Base-by-base conservation (phyloP, 2,113 vertebrate species). In the Rafetus swinhoei region DNA sequence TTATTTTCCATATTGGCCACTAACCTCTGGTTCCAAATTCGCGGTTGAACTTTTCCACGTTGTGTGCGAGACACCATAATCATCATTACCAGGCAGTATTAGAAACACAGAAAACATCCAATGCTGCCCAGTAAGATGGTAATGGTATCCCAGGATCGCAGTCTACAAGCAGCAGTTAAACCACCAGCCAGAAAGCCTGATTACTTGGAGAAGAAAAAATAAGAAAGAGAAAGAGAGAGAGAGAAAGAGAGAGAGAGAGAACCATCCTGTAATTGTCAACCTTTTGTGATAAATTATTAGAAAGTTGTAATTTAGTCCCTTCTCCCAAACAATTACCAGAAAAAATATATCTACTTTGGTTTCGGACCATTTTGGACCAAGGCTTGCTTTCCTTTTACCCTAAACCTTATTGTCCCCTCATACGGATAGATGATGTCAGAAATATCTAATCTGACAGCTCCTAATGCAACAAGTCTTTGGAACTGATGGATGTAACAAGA, bases 71-170 rank as follows among this genome's bases (percentile, higher is more conserved):
- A 98, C 98, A 96, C 98, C 98, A 97, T 98, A 95, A 99, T 99
- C 99, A 99, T 99, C 99, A 99, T 99, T 99, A 99, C 99, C 99
- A 99, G 99, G 99, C 99, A 99, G 99, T 99, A 99, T 99, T 99
- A 99, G 99, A 99, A 97, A 98, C 82, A 98, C 97, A 93, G 97
- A 98, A 97, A 98, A 98, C 98, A 99, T 99, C 99, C 99, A 99
- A 99, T 99, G 99, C 99, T 99, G 99, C 99, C 99, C 99, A 98
- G 99, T 99, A 99, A 99, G 99, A 99, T 99, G 99, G 98, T 97
- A 97, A 98, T 98, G 98, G 97, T 97, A 96, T 95, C 98, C 99
- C 98, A 98, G 87, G 54, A 18, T 84, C 89, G 56, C 21, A 76
- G 89, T 55, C 90, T 94, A 95, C 95, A 77, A 93, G n/a, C 81